A percentile compares a stretch with the other conserved stretches of the same genome.
Conservation (phyloP, 2,888 invertebrate species). For the Heteromyza rotundicornis region DNA sequence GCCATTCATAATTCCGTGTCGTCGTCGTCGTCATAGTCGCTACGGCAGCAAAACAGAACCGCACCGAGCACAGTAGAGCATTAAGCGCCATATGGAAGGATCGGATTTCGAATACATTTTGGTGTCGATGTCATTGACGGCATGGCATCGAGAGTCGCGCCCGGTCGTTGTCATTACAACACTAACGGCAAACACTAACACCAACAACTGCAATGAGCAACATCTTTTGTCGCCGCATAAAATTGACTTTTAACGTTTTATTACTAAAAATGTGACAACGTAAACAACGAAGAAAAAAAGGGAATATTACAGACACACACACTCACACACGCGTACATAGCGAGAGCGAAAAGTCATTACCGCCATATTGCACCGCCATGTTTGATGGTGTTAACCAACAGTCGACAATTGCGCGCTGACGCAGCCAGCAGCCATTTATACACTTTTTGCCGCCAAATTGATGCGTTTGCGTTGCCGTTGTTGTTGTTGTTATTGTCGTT, state of each 20-base stretch:
- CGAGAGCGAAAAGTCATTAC: slow-evolving; percentile 38
- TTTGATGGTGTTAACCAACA: slow-evolving; percentile 34
- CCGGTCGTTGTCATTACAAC: slow-evolving; percentile 3
- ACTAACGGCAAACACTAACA: slow-evolving; percentile 19
- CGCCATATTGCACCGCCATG: slow-evolving; percentile 35
- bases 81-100: not conserved
- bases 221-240: slow-evolving; percentile 31
- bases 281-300: not conserved
- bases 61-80: not conserved
- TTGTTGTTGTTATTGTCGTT: too few species aligned
- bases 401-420: slow-evolving; percentile 20
- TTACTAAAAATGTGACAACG: slow-evolving; percentile 26
- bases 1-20: not conserved
- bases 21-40: not conserved
- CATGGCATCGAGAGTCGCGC: not conserved
- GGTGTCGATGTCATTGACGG: not conserved
- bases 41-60: not conserved
- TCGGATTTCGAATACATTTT: not conserved
- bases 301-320: slow-evolving; percentile 3
- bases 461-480: not conserved
- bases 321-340: too few species aligned
- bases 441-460: not conserved
- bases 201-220: slow-evolving; percentile 17
- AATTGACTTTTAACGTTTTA: slow-evolving; percentile 36
- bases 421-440: not conserved